Conservation (phyloP, 2,797 vertebrate species). For the Sylvia borin region DNA sequence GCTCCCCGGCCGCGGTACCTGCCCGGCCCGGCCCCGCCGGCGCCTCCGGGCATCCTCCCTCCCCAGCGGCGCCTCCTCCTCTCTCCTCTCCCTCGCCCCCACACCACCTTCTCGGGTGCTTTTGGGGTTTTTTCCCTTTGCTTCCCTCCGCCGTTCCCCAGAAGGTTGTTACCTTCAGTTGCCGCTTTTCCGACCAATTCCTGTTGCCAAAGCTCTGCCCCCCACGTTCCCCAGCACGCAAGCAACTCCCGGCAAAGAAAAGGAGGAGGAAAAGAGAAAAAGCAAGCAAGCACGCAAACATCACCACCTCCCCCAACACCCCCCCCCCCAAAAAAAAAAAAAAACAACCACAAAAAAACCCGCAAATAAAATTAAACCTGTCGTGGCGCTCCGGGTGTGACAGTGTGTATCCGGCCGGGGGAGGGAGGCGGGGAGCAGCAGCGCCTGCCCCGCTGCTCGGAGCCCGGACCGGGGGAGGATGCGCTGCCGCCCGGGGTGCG, state of each 20-base stretch:
- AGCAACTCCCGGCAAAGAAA: background rate
- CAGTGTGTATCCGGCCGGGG: conserved; percentile 57
- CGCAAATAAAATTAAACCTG: background rate
- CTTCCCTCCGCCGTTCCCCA: background rate
- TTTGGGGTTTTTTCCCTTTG: background rate
- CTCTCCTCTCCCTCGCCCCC: background rate
- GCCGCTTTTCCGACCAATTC: background rate
- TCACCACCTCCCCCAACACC: too few species aligned
- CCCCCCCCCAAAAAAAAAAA: too few species aligned
- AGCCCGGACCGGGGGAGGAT: background rate
- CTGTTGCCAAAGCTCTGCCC: background rate
- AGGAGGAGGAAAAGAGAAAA: background rate
- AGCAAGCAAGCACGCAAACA: background rate
- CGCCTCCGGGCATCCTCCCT: background rate
- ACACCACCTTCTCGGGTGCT: background rate
- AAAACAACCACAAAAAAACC: too few species aligned
- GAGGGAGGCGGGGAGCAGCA: conserved; percentile 28
- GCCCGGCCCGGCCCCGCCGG: background rate
- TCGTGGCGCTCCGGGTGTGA: background rate
- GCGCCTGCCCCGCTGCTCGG: background rate
- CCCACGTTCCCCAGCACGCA: background rate
- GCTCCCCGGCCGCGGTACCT: background rate
- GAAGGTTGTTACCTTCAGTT: background rate
- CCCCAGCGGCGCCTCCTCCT: background rate
- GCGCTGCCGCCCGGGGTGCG: background rate